These are phyloP conservation scores for Myotis planiceps DNA, from an alignment of 2,797 vertebrate species.

Conservation along the genomic window DNA sequence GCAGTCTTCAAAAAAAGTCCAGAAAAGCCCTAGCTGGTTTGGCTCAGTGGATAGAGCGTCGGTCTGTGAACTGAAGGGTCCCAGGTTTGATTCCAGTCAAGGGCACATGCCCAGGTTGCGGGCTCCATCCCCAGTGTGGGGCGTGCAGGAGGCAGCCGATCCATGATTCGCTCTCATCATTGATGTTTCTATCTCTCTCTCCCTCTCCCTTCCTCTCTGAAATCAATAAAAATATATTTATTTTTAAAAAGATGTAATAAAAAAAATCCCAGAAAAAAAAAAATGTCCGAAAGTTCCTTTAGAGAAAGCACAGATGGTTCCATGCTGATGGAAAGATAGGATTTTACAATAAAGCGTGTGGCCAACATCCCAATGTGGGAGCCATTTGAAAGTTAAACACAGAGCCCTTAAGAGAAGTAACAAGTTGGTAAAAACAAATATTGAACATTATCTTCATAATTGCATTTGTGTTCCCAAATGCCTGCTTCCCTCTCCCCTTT, in stretches of 20 bases:
- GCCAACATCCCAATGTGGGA: background rate
- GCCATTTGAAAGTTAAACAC: constrained; percentile 28
- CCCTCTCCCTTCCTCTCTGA: no score
- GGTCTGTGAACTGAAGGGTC: no score
- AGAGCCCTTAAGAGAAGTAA: constrained; percentile 35
- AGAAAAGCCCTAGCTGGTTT: background rate
- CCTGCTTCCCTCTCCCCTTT: background rate
- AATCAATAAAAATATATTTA: no score
- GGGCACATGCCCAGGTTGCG: no score
- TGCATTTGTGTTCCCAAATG: constrained; percentile 47
- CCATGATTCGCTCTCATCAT: no score
- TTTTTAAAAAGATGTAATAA: background rate
- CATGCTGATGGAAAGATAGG: background rate
- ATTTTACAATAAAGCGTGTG: constrained; percentile 31
- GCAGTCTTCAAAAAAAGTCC: constrained; percentile 17
- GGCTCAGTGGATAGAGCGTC: no score
- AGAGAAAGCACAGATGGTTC: constrained; percentile 23
- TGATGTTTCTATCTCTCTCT: no score
- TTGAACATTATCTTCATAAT: constrained; percentile 31
- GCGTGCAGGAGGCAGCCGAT: no score
- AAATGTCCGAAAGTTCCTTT: background rate
- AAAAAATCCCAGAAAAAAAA: background rate
- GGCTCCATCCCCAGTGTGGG: no score
- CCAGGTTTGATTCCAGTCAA: no score
- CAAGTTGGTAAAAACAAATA: constrained; percentile 38